Percentiles rank a stretch among this genome's conserved stretches.
Conservation (phyloP, 2,113 vertebrate species). For the Cynopterus brachyotis region DNA sequence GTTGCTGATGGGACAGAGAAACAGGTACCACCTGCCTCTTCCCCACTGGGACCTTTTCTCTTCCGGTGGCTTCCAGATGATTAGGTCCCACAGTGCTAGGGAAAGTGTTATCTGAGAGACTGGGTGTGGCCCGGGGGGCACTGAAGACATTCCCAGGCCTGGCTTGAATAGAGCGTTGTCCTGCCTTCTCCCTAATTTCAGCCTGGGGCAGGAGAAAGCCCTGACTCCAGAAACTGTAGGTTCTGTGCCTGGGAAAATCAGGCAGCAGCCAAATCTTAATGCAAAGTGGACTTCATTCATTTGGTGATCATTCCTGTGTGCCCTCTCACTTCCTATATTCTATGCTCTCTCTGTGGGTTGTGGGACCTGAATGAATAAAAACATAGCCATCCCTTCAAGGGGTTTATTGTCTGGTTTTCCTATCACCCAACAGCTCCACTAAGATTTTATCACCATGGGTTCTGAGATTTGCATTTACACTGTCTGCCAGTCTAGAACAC, state of each 20-base stretch:
- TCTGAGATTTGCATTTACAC: not conserved
- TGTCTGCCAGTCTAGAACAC: not conserved
- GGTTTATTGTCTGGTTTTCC: not conserved
- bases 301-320: not conserved
- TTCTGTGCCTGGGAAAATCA: not conserved
- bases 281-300: not conserved
- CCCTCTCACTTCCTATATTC: not conserved
- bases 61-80: not conserved
- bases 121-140: not conserved
- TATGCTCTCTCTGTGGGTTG: not conserved
- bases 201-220: not conserved
- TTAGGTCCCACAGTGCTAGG: not conserved
- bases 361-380: not conserved
- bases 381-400: not conserved
- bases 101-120: not conserved
- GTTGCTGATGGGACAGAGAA: not conserved
- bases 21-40: not conserved
- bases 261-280: not conserved
- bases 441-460: not conserved
- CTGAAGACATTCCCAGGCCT: conserved; percentile 32
- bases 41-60: not conserved
- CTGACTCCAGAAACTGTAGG: not conserved
- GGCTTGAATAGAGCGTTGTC: not conserved
- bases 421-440: not conserved
- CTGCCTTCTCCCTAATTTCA: not conserved